Evolutionary conservation across 1,140 invertebrate species (phyloP).

Genomic region (Zaprionus capensis): DNA sequence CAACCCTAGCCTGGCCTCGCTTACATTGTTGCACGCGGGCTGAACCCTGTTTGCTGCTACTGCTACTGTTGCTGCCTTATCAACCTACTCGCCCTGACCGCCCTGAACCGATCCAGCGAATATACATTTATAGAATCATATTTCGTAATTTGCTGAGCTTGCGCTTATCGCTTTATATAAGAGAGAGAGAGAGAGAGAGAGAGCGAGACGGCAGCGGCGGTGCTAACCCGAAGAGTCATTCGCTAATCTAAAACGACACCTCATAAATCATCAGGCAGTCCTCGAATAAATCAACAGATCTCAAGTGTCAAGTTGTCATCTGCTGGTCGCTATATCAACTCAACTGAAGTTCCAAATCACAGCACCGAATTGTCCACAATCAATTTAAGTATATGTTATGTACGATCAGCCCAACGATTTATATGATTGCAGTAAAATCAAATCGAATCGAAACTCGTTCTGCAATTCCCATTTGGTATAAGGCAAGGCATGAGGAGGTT

Average conservation of each 20-base stretch:
- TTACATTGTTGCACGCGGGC: background rate
- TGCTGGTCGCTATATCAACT: conserved; percentile 57
- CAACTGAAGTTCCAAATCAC: conserved; percentile 57
- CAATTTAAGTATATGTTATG: conserved; percentile 28
- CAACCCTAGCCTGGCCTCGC: background rate
- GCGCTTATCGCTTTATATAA: conserved; percentile 40
- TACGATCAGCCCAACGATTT: conserved; percentile 46
- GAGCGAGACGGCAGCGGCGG: too few relatives aligned
- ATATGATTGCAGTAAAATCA: conserved; percentile 30
- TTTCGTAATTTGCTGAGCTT: conserved; percentile 3
- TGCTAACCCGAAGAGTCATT: conserved; percentile 38
- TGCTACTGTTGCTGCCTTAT: background rate
- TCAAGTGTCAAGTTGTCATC: conserved; percentile 68
- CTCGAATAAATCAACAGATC: conserved; percentile 68
- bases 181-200: background rate
- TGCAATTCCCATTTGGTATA: background rate
- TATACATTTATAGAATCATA: background rate
- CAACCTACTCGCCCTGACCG: background rate
- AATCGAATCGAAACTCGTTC: conserved; percentile 3
- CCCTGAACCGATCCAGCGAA: background rate
- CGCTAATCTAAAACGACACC: conserved; percentile 72
- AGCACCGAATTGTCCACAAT: conserved; percentile 53
- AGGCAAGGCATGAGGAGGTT: background rate
- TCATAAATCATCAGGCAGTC: conserved; percentile 61
- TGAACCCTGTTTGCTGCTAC: background rate